A percentile compares a stretch with the other conserved stretches of the same genome.
Conservation (phyloP, 1,140 invertebrate genomes). For the Orius insidiosus region DNA sequence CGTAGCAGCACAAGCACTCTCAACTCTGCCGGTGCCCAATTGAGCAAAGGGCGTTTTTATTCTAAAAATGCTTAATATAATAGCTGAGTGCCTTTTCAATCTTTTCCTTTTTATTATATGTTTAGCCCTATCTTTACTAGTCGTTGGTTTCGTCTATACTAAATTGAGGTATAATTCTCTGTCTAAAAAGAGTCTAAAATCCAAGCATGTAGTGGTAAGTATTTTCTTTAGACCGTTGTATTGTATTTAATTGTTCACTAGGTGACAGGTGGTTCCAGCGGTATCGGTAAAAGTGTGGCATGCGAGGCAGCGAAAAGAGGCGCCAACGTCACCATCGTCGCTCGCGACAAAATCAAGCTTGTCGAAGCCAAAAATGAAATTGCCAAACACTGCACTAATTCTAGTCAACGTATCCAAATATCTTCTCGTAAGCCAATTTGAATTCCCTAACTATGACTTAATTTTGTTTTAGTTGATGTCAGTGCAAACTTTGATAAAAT, state of each 20-base stretch:
- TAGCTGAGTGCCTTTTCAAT: no score
- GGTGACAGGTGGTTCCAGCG: constrained; percentile 88
- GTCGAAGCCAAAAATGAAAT: constrained; percentile 41
- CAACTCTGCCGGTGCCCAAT: no score
- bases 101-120: no score
- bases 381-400: constrained; percentile 24
- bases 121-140: no score
- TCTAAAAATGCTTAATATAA: no score
- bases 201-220: constrained; percentile 3
- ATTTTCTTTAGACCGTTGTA: not conserved
- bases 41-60: no score
- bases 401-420: constrained; percentile 46
- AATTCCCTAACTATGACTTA: no score
- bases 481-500: constrained; percentile 42
- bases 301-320: constrained; percentile 55
- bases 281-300: constrained; percentile 77
- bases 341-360: constrained; percentile 55
- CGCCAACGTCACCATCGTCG: constrained; percentile 77
- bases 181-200: not conserved
- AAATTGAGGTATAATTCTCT: not conserved
- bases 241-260: constrained; percentile 11
- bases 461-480: constrained; percentile 42
- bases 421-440: constrained; percentile 33
- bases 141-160: not conserved
- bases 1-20: no score